Conservation (phyloP, 1,140 invertebrate genomes). For the Protaetia brevitarsis region DNA sequence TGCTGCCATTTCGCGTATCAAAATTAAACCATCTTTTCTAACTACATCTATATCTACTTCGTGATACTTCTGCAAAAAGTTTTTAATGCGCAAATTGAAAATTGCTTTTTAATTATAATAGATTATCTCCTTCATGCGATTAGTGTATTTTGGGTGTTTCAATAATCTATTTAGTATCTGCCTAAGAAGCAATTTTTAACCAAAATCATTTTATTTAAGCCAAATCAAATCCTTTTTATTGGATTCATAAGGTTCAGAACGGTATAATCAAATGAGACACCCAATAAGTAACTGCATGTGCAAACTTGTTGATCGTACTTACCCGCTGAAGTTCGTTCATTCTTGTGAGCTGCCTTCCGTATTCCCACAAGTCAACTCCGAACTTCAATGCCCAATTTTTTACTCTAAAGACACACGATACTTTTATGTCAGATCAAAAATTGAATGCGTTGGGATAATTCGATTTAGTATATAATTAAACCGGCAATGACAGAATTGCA, state of each 20-base stretch:
- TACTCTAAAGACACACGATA: conserved; percentile 66
- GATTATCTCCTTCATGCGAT: no score
- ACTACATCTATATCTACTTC: conserved; percentile 67
- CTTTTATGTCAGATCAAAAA: background rate
- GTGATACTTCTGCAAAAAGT: conserved; percentile 70
- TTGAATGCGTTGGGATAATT: background rate
- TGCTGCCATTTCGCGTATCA: conserved; percentile 76
- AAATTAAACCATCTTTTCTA: conserved; percentile 76
- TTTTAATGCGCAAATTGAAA: no score
- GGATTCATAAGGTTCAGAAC: no score
- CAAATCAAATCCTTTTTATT: background rate
- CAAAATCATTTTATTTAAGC: no score
- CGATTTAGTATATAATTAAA: background rate
- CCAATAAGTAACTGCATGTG: background rate
- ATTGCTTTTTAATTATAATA: no score
- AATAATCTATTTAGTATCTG: no score
- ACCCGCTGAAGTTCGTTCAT: conserved; percentile 83
- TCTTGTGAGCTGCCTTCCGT: conserved; percentile 79
- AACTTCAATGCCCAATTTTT: conserved; percentile 88
- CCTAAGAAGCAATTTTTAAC: no score
- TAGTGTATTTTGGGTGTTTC: no score
- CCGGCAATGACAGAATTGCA: background rate
- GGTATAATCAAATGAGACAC: no score
- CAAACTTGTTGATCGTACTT: conserved; percentile 49
- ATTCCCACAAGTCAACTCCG: conserved; percentile 84